Evolutionary conservation across 2,113 vertebrate genomes (phyloP).

Genomic region (Chaetodon trifascialis): DNA sequence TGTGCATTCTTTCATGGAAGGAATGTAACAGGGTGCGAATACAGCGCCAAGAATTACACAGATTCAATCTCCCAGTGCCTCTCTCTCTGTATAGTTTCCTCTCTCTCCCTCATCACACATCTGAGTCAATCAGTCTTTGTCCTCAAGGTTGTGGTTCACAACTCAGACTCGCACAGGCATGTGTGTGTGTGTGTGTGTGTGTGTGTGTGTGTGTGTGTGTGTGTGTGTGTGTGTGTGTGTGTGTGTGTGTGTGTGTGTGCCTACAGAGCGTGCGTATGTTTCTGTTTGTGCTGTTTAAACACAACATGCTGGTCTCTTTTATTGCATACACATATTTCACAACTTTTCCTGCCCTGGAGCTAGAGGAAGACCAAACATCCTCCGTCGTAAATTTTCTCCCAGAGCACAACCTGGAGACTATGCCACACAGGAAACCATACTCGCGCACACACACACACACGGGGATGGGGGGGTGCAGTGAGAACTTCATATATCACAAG

Average conservation of each 20-base stretch:
- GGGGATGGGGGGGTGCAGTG: neutral
- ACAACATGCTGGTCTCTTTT: slow-evolving; percentile 75
- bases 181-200: slow-evolving; percentile 16
- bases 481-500: slow-evolving; percentile 35
- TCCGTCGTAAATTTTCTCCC: slow-evolving; percentile 74
- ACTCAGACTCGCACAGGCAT: neutral
- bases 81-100: slow-evolving; percentile 22
- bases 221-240: neutral
- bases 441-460: slow-evolving; percentile 3
- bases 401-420: slow-evolving; percentile 63
- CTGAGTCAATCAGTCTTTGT: slow-evolving; percentile 32
- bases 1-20: slow-evolving; percentile 67
- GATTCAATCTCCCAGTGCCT: slow-evolving; percentile 22
- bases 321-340: slow-evolving; percentile 82
- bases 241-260: slow-evolving; percentile 22
- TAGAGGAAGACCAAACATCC: slow-evolving; percentile 78
- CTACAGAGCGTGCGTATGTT: slow-evolving; percentile 39
- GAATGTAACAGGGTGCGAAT: slow-evolving; percentile 62
- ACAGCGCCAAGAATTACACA: slow-evolving; percentile 65
- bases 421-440: slow-evolving; percentile 69
- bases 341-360: slow-evolving; percentile 78
- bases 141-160: slow-evolving; percentile 12
- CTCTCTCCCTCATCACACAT: slow-evolving; percentile 21
- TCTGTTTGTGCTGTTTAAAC: slow-evolving; percentile 67
- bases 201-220: slow-evolving; percentile 28